Evolutionary conservation across 1,140 invertebrate species (phyloP).

Genomic region (Aphidius gifuensis): DNA sequence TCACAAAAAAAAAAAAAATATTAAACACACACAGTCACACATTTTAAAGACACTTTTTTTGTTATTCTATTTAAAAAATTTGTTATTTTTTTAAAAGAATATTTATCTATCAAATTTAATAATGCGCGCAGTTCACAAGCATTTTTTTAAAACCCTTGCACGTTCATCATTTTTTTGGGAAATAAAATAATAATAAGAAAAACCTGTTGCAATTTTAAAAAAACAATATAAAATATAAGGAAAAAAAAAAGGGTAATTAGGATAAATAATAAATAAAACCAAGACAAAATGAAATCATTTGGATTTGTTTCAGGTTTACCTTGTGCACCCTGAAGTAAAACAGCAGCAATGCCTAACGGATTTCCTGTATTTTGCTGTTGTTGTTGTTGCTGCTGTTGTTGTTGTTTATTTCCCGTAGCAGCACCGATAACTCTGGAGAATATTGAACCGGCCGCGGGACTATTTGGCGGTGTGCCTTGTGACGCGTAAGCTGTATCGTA

Average conservation of each 20-base stretch:
- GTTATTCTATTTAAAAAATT: no score
- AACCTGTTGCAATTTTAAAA: background rate
- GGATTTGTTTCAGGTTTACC: slow-evolving; percentile 38
- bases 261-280: slow-evolving; percentile 2
- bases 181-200: background rate
- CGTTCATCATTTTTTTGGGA: background rate
- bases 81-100: no score
- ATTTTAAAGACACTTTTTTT: no score
- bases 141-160: background rate
- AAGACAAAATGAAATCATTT: slow-evolving; percentile 4
- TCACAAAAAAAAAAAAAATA: slow-evolving; percentile 6
- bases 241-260: background rate
- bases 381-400: slow-evolving; percentile 28
- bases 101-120: background rate
- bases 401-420: slow-evolving; percentile 40
- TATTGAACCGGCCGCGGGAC: slow-evolving; percentile 43
- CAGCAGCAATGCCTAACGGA: slow-evolving; percentile 51
- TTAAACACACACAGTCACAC: slow-evolving; percentile 12
- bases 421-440: slow-evolving; percentile 47
- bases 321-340: slow-evolving; percentile 52
- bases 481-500: slow-evolving; percentile 37
- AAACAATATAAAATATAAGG: background rate
- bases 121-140: slow-evolving; percentile 5
- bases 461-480: slow-evolving; percentile 49
- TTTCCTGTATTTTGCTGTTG: slow-evolving; percentile 25